A percentile compares a stretch with the other conserved stretches of the same genome.
These are phyloP conservation scores for Tridacna crocea DNA, from an alignment of 2,888 invertebrate genomes.

Conservation along the genomic window DNA sequence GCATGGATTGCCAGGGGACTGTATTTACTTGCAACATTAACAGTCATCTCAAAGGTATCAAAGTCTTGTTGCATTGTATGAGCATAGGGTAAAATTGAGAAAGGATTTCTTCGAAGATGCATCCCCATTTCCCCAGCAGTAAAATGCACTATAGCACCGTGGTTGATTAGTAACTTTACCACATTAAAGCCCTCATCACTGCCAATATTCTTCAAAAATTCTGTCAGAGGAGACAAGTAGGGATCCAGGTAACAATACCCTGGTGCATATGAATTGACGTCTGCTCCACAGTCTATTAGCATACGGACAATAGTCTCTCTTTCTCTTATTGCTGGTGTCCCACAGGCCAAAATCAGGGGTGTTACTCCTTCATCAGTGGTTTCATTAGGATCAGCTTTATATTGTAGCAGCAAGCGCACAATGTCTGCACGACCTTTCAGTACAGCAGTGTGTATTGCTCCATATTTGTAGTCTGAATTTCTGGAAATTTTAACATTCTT, in stretches of 20 bases:
- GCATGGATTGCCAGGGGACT: conserved; percentile 92
- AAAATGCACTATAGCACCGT: conserved; percentile 88
- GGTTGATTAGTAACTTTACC: conserved; percentile 89
- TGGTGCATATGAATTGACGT: conserved; percentile 84
- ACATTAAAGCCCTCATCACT: conserved; percentile 89
- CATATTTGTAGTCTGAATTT: conserved; percentile 88
- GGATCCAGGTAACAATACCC: conserved; percentile 87
- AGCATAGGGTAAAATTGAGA: conserved; percentile 92
- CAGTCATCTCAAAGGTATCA: conserved; percentile 87
- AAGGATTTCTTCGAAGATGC: conserved; percentile 87
- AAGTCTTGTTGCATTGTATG: conserved; percentile 87
- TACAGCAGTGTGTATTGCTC: conserved; percentile 93
- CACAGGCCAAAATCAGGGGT: conserved; percentile 84
- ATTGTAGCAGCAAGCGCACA: conserved; percentile 82
- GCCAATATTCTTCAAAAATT: conserved; percentile 88
- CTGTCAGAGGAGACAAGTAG: conserved; percentile 91
- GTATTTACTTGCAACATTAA: conserved; percentile 91
- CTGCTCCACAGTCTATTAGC: conserved; percentile 78
- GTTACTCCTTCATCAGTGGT: conserved; percentile 83
- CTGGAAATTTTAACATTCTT: conserved; percentile 91
- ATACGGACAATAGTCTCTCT: conserved; percentile 75
- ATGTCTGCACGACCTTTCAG: conserved; percentile 85
- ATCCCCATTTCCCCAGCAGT: conserved; percentile 86
- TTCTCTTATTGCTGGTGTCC: conserved; percentile 75
- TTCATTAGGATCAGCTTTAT: conserved; percentile 85